Evolutionary conservation across 2,888 invertebrate species (phyloP), one percentile per base, ranked within the genome.

Genomic region (Brenthis hecate): DNA sequence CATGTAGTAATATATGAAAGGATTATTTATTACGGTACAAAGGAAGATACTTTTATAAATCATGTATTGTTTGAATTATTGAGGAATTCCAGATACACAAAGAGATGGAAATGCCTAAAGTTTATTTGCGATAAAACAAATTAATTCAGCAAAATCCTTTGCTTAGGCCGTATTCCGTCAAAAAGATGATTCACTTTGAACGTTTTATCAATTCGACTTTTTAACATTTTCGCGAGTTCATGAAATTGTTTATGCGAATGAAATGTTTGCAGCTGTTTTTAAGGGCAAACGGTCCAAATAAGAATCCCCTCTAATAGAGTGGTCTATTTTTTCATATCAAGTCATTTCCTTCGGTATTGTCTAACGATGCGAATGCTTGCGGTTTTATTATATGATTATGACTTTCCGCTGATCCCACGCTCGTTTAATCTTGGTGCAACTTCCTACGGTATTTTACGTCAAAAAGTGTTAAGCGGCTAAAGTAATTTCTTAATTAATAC

Each of bases 341-440:
- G 48, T 55, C 50, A 64, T 55, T 63, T 70, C 66, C 62, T 66
- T 50, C 47, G 13, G 54, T 23, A 47, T 57, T 58, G 55, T 54
- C 58, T 64, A 55, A 60, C 70, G 32, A 14, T 55, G 43, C 48
- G 63, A 63, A 70, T 60, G 50, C 36, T 43, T 54, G 54, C 50
- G 63, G 55, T 71, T 66, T 66, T 62, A 66, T 71, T 69, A 69
- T 66, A 71, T 69, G 71, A 71, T 71, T 71, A 71, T 69, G 43
- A 66, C 48, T 69, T 66, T 69, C 69, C 69, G 69, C 23, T 56
- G 50, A 60, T 43, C 69, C 69, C 62, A 69, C 69, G 65, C 62
- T n/a, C 48, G 65, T 16, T 48, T 36, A 19, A 43, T 64, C 63
- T 57, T 61, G 56, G 56, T 57, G 56, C 66, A 63, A 53, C 69